phyloP scores from a whole-genome alignment of 2,113 vertebrate species.

The Gymnocephalus cernua region DNA sequence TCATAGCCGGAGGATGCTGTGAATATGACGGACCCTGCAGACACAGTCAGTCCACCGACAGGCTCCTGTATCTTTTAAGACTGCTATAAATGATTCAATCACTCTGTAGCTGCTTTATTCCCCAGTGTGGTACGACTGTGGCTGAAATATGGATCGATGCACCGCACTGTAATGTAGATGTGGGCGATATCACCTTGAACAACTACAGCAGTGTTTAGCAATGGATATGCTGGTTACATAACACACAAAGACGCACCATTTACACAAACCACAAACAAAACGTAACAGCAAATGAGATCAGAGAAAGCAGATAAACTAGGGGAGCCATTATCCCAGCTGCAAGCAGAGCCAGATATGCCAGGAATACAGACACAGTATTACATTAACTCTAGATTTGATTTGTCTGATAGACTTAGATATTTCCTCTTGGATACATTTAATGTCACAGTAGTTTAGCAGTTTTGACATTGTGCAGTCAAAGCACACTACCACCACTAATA shows the following conservation, averaged over 20 bases:
- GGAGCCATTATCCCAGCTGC: constrained; percentile 74
- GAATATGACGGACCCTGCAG: constrained; percentile 9
- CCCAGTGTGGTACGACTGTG: not conserved
- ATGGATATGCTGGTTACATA: constrained; percentile 49
- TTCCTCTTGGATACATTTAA: constrained; percentile 76
- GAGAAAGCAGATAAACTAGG: constrained; percentile 69
- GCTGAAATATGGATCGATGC: constrained; percentile 52
- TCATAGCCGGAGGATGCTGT: constrained; percentile 23
- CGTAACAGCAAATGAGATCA: constrained; percentile 75
- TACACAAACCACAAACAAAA: constrained; percentile 61
- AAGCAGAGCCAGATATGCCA: constrained; percentile 78
- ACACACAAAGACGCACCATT: constrained; percentile 25
- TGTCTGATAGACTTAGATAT: constrained; percentile 73
- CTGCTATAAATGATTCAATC: constrained; percentile 49
- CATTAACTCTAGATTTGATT: constrained; percentile 79
- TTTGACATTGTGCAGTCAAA: constrained; percentile 63
- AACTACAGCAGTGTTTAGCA: constrained; percentile 38
- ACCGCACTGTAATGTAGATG: constrained; percentile 19
- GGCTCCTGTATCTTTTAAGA: constrained; percentile 28
- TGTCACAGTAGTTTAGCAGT: constrained; percentile 57
- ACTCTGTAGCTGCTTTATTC: constrained; percentile 32
- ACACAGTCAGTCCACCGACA: not conserved
- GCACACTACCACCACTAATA: not conserved
- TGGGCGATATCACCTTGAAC: constrained; percentile 65
- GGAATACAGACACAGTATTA: constrained; percentile 77